phyloP scores from a whole-genome alignment of 2,797 vertebrate species.

The Huso huso region DNA sequence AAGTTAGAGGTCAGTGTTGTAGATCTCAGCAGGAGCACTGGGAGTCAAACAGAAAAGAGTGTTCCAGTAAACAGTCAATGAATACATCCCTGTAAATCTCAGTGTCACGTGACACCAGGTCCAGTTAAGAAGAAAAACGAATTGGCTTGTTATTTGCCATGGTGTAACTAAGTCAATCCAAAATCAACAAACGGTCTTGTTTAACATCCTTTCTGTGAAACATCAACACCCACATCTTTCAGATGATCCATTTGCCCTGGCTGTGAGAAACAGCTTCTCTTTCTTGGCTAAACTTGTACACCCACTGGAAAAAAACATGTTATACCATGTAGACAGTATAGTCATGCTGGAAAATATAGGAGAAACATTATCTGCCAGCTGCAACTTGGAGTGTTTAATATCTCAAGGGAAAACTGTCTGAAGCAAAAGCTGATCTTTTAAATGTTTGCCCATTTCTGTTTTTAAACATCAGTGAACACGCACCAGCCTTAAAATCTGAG shows the following conservation, averaged over 20 bases:
- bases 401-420: too few species aligned
- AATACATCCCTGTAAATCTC: not conserved
- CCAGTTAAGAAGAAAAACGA: not conserved
- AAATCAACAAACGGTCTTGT: too few species aligned
- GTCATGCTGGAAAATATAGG: not conserved
- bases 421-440: too few species aligned
- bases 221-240: not conserved
- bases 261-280: not conserved
- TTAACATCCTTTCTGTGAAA: not conserved
- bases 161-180: not conserved
- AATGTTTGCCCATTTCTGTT: too few species aligned
- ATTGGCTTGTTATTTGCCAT: not conserved
- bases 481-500: too few species aligned
- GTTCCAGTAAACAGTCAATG: not conserved
- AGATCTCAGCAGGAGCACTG: too few species aligned
- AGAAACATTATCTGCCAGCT: not conserved
- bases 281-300: not conserved
- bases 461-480: too few species aligned
- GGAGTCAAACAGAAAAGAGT: too few species aligned
- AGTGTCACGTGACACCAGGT: not conserved
- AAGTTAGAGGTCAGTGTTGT: too few species aligned
- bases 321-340: not conserved
- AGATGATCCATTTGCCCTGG: not conserved
- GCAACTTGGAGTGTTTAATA: too few species aligned
- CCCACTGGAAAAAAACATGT: not conserved